phyloP scores from a whole-genome alignment of 2,888 invertebrate species.

The Odiellus spinosus region DNA sequence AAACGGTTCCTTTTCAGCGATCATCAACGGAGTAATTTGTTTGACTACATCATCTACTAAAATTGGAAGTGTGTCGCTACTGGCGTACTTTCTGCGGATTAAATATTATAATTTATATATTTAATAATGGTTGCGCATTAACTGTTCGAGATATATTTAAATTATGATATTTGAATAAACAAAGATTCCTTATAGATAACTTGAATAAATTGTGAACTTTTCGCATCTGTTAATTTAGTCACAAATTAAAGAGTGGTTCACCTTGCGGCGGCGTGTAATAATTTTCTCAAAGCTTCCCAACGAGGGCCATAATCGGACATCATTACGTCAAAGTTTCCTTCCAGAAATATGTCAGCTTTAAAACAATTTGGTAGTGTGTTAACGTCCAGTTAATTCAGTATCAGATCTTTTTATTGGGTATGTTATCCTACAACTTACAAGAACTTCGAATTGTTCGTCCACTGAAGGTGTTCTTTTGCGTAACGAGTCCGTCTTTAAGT shows the following conservation, averaged over 20 bases:
- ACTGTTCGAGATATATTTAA: too few species aligned
- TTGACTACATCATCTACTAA: not conserved
- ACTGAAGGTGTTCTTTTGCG: not conserved
- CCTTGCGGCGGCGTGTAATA: constrained; percentile 1
- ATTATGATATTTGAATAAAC: too few species aligned
- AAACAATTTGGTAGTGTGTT: too few species aligned
- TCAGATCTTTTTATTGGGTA: too few species aligned
- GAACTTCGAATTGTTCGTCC: not conserved
- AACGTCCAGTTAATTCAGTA: too few species aligned
- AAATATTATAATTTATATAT: not conserved
- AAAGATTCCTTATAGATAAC: too few species aligned
- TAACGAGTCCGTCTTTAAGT: constrained; percentile 18
- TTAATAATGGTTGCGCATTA: too few species aligned
- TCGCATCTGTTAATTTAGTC: not conserved
- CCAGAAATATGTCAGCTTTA: not conserved
- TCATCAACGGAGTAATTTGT: not conserved
- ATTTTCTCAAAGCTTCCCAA: constrained; percentile 5
- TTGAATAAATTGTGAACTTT: too few species aligned
- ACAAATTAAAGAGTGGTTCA: too few species aligned
- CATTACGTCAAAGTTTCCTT: not conserved
- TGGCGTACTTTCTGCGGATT: not conserved
- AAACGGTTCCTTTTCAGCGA: constrained; percentile 1
- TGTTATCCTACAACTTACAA: too few species aligned
- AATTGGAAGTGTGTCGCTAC: not conserved
- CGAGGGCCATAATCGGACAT: constrained; percentile 1